These are phyloP conservation scores for Linepithema humile DNA, from an alignment of 1,140 invertebrate genomes.

Conservation along the genomic window DNA sequence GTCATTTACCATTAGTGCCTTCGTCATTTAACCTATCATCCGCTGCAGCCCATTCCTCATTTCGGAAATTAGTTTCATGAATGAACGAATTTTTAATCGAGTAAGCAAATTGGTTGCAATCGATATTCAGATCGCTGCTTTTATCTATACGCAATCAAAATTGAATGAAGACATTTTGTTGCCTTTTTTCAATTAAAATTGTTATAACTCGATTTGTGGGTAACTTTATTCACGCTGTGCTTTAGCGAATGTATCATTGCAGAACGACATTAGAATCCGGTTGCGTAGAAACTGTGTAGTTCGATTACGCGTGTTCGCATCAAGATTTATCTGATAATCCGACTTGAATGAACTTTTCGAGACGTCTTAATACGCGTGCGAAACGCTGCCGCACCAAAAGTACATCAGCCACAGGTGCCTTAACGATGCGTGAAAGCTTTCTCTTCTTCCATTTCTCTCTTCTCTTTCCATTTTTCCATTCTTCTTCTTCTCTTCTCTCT, in stretches of 20 bases:
- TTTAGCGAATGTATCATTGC: background rate
- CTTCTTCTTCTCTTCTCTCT: background rate
- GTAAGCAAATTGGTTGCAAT: background rate
- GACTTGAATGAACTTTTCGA: constrained; percentile 22
- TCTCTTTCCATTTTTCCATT: constrained; percentile 11
- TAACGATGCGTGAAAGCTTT: constrained; percentile 57
- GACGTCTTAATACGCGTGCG: background rate
- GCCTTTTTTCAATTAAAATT: background rate
- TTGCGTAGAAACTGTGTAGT: too few species aligned
- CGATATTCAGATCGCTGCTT: background rate
- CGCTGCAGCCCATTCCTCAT: background rate
- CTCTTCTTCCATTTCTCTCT: constrained; percentile 9
- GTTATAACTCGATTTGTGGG: background rate
- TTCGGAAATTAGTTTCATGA: constrained; percentile 29
- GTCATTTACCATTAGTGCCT: constrained; percentile 77
- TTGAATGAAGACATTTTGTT: background rate
- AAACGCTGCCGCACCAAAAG: constrained; percentile 48
- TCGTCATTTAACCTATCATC: constrained; percentile 71
- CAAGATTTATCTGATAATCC: constrained; percentile 15
- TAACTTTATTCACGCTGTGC: background rate
- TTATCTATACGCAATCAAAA: background rate
- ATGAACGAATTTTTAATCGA: constrained; percentile 18
- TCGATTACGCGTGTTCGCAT: background rate
- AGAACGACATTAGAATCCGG: background rate
- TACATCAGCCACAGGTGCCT: constrained; percentile 69